Percentiles rank a stretch among this genome's conserved stretches.
Evolutionary conservation across 2,797 vertebrate species (phyloP).

Genomic region (Cynopterus sphinx): DNA sequence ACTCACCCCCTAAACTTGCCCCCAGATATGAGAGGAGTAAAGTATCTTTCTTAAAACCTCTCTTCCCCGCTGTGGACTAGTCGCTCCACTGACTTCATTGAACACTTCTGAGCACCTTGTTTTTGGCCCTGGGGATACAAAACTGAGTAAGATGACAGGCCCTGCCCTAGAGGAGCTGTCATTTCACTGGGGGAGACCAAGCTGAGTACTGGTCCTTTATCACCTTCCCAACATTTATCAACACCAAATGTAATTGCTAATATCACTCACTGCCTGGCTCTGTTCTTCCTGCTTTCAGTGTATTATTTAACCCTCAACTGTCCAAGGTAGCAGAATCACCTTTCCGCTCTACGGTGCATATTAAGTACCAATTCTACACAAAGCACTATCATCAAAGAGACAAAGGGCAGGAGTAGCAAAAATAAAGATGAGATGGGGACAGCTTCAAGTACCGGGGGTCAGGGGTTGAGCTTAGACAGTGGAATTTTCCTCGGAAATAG

Average conservation of each 20-base stretch:
- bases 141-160: accelerated
- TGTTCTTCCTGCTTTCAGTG: background rate
- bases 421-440: accelerated
- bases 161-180: background rate
- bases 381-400: background rate
- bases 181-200: accelerated
- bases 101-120: background rate
- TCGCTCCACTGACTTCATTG: background rate
- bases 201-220: background rate
- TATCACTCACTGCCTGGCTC: background rate
- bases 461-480: accelerated
- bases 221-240: background rate
- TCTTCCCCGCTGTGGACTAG: background rate
- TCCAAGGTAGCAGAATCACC: accelerated
- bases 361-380: accelerated
- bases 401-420: background rate
- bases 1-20: background rate
- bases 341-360: accelerated
- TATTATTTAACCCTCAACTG: background rate
- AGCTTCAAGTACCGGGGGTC: background rate
- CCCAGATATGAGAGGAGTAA: background rate
- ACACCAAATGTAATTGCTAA: background rate
- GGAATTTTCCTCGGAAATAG: background rate
- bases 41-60: background rate
- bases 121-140: background rate